Percentiles rank a stretch among this genome's conserved stretches.
phyloP scores from a whole-genome alignment of 64 coral and sea anemone species.

The Trachythela sp. region DNA sequence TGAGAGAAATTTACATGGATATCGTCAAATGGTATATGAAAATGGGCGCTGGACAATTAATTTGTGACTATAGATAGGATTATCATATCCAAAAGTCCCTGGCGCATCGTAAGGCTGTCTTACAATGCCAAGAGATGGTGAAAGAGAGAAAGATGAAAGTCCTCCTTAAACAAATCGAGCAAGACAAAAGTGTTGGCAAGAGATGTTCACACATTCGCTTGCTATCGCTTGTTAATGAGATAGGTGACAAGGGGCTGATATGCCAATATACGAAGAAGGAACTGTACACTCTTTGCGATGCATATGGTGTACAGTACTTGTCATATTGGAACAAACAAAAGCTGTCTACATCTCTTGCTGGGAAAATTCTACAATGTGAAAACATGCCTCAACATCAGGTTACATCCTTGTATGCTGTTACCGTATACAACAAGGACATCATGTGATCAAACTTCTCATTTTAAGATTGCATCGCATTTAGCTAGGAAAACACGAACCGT shows the following conservation, averaged over 20 bases:
- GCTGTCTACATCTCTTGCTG: not conserved
- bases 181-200: constrained; percentile 5
- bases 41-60: constrained; percentile 24
- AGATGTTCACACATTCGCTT: not conserved
- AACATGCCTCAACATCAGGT: too few relatives aligned
- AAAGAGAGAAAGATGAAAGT: constrained; percentile 4
- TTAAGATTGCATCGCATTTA: not conserved
- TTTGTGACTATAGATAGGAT: constrained; percentile 12
- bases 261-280: not conserved
- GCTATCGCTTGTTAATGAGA: not conserved
- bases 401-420: too few relatives aligned
- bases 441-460: not conserved
- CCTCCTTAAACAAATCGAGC: not conserved
- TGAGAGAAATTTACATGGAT: constrained; percentile 22
- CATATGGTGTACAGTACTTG: not conserved
- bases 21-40: constrained; percentile 20
- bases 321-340: not conserved
- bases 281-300: not conserved
- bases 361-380: not conserved
- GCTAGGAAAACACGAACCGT: too few relatives aligned
- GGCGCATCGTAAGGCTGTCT: constrained; percentile 23
- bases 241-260: not conserved
- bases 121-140: not conserved
- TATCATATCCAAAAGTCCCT: too few relatives aligned
- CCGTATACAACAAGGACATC: not conserved